Evolutionary conservation across 2,797 vertebrate genomes (phyloP), one percentile per base, ranked within the genome.

Genomic region (Myripristis jacobus): DNA sequence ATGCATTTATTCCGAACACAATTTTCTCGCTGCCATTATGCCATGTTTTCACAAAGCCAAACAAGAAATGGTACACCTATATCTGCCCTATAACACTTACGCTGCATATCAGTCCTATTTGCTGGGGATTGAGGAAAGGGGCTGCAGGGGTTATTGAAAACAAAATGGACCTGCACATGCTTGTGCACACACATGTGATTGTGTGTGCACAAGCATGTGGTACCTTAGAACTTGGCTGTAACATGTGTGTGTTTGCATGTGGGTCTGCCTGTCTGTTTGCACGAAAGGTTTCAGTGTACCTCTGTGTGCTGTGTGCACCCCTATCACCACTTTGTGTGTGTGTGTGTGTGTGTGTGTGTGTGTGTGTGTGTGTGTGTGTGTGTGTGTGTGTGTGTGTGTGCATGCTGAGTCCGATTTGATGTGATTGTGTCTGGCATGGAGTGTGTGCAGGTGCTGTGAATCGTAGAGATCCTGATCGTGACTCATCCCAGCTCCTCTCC

Each of bases 1-100:
- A 94, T 94, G 93, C 90, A 93, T 94, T 94, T 93, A 93, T 92
- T 92, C 88, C 87, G 85, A 83, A 88, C 88, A 86, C 89, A 88
- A 90, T n/a, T 92, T 92, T 93, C 87, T 86, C 86, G 74, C 76
- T 83, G 79, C 87, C 84, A 91, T 93, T 90, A 88, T 81, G 61
- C 71, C 85, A 83, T 86, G 86, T 93, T 93, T 93, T 92, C 88
- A 79, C 85, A 92, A 88, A 93, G 88, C 86, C 92, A 92, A 92
- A 92, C 89, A 91, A 93, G 88, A 85, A 85, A 90, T 82, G 67
- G 82, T 87, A 91, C 86, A 87, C 89, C 81, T 93, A 88, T 91
- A 93, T 92, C 87, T 89, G 76, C 90, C 82, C 78, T 60, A 80
- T 80, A 92, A 86, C 88, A 56, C 61, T 41, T 57, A 55, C 21